phyloP scores from a whole-genome alignment of 1,140 invertebrate genomes.

The Phymorhynchus buccinoides region DNA sequence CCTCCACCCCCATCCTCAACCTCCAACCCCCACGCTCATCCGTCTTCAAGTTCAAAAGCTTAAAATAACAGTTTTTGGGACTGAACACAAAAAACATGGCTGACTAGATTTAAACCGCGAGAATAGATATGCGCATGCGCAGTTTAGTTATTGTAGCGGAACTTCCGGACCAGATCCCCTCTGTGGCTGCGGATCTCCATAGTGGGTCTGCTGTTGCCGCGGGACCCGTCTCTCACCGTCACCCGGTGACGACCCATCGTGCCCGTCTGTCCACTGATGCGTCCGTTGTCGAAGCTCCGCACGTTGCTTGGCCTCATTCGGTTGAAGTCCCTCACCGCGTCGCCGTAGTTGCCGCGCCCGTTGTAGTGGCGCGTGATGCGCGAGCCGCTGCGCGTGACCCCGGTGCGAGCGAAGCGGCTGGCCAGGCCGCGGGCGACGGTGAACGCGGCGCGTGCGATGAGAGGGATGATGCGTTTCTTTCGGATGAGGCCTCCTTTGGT shows the following conservation, averaged over 20 bases:
- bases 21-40: too few species aligned
- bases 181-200: conserved; percentile 40
- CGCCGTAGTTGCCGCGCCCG: conserved; percentile 34
- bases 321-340: conserved; percentile 44
- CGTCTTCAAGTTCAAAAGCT: too few species aligned
- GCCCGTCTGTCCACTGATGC: conserved; percentile 34
- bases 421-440: conserved; percentile 19
- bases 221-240: conserved; percentile 38
- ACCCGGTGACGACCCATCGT: conserved; percentile 36
- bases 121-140: background rate
- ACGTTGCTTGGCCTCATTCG: conserved; percentile 8
- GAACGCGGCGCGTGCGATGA: conserved; percentile 26
- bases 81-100: too few species aligned
- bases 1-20: too few species aligned
- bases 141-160: conserved; percentile 35
- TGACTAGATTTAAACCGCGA: too few species aligned
- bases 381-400: conserved; percentile 29
- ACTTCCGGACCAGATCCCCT: conserved; percentile 41
- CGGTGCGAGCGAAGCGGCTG: background rate
- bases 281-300: conserved; percentile 1
- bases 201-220: conserved; percentile 38
- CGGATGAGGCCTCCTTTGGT: background rate
- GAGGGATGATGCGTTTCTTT: conserved; percentile 3
- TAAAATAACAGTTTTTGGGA: too few species aligned
- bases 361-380: conserved; percentile 39